These are phyloP conservation scores for Drosophila pseudotalamancana DNA, from an alignment of 2,888 invertebrate species.

Conservation along the genomic window DNA sequence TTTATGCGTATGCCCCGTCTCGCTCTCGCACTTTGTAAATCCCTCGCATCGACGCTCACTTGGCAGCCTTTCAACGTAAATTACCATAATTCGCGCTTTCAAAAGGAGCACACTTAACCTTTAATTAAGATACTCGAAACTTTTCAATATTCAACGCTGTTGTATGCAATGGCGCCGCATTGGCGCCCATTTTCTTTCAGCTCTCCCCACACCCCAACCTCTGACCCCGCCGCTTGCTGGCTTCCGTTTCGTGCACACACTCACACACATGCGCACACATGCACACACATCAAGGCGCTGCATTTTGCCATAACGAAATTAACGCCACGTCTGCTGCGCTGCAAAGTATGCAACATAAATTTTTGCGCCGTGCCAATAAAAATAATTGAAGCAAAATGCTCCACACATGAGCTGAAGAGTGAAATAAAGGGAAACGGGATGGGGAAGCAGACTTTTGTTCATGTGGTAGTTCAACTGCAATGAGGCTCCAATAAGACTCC, in stretches of 20 bases:
- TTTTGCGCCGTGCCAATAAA: constrained; percentile 72
- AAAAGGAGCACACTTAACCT: constrained; percentile 71
- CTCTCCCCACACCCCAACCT: not conserved
- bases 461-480: constrained; percentile 36
- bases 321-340: constrained; percentile 66
- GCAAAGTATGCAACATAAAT: constrained; percentile 74
- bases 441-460: not conserved
- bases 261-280: constrained; percentile 6
- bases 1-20: not conserved
- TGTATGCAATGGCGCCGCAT: constrained; percentile 59
- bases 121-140: constrained; percentile 75
- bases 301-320: constrained; percentile 75
- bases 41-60: constrained; percentile 26
- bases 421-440: not conserved
- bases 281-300: constrained; percentile 57
- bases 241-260: constrained; percentile 6
- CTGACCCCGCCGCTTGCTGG: not conserved
- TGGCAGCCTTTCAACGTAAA: constrained; percentile 62
- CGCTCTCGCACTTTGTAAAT: not conserved
- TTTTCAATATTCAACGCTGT: constrained; percentile 69
- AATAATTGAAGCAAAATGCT: constrained; percentile 69
- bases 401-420: constrained; percentile 25
- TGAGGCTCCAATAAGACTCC: constrained; percentile 54
- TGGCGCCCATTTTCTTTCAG: constrained; percentile 42
- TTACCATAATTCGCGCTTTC: constrained; percentile 71